phyloP scores from a whole-genome alignment of 2,888 invertebrate genomes.

The Sesamia inferens region DNA sequence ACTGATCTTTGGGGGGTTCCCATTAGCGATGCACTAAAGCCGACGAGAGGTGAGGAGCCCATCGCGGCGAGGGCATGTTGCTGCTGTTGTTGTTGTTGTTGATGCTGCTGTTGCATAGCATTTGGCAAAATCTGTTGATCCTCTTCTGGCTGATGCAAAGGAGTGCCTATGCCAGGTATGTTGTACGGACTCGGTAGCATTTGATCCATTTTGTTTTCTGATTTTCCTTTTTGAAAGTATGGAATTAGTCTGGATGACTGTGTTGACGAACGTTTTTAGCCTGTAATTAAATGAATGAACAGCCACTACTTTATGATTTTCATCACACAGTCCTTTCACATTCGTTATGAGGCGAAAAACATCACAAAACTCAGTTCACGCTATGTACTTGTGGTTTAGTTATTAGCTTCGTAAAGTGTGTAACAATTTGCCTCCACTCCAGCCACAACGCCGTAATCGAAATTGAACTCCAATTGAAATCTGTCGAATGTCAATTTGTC shows the following conservation, averaged over 20 bases:
- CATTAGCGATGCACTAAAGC: conserved; percentile 91
- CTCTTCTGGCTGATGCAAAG: conserved; percentile 96
- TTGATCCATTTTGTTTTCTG: conserved; percentile 93
- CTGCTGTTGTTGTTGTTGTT: conserved; percentile 92
- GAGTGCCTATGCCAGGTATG: conserved; percentile 97
- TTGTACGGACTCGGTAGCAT: conserved; percentile 97
- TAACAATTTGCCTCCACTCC: conserved; percentile 3
- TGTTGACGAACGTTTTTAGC: background rate
- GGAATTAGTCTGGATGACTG: conserved; percentile 2
- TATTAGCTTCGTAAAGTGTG: background rate
- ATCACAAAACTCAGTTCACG: conserved; percentile 11
- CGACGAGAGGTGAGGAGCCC: conserved; percentile 90
- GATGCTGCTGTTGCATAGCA: conserved; percentile 95
- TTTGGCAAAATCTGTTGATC: conserved; percentile 97
- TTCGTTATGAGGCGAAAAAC: background rate
- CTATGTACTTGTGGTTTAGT: background rate
- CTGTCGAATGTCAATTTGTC: conserved; percentile 11
- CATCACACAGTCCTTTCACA: conserved; percentile 13
- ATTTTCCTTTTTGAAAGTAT: conserved; percentile 32
- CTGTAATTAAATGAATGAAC: background rate
- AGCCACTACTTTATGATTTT: conserved; percentile 1
- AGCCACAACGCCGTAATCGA: background rate
- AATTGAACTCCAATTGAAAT: background rate
- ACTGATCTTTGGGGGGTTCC: conserved; percentile 93
- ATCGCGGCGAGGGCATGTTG: conserved; percentile 89